Evolutionary conservation across 1,140 invertebrate species (phyloP).

Genomic region (Chelonus insularis): DNA sequence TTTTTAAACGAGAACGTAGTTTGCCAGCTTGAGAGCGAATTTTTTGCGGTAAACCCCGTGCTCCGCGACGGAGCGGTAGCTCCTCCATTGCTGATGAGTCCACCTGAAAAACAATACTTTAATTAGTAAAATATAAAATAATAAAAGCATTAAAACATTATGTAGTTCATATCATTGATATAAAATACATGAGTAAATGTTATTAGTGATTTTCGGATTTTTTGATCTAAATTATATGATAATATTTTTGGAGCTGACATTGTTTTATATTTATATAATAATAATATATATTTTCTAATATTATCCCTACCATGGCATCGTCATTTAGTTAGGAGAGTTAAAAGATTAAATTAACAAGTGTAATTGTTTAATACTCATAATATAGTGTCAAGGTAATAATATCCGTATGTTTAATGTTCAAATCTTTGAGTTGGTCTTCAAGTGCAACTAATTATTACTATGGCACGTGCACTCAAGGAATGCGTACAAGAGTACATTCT

Average conservation of each 20-base stretch:
- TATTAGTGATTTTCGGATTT: not conserved
- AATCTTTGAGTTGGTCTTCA: not conserved
- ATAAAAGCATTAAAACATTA: not conserved
- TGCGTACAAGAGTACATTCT: not conserved
- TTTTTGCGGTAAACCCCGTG: constrained; percentile 47
- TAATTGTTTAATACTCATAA: too few relatives aligned
- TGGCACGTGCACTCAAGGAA: not conserved
- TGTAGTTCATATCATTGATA: too few relatives aligned
- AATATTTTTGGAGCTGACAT: constrained; percentile 29
- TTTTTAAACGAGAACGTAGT: constrained; percentile 48
- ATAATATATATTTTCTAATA: not conserved
- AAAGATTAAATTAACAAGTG: too few relatives aligned
- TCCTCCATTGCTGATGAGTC: constrained; percentile 68
- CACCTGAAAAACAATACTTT: constrained; percentile 56
- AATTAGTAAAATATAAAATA: not conserved
- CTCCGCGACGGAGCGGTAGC: constrained; percentile 63
- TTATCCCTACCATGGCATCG: not conserved
- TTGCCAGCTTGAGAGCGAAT: constrained; percentile 54
- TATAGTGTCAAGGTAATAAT: not conserved
- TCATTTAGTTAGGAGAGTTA: too few relatives aligned
- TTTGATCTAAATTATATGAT: not conserved
- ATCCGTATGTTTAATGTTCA: not conserved
- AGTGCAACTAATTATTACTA: constrained; percentile 11
- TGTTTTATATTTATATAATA: constrained; percentile 21
- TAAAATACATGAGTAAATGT: not conserved